A percentile compares a stretch with the other conserved stretches of the same genome.
phyloP scores from a whole-genome alignment of 2,113 vertebrate genomes.

The Albula goreensis region DNA sequence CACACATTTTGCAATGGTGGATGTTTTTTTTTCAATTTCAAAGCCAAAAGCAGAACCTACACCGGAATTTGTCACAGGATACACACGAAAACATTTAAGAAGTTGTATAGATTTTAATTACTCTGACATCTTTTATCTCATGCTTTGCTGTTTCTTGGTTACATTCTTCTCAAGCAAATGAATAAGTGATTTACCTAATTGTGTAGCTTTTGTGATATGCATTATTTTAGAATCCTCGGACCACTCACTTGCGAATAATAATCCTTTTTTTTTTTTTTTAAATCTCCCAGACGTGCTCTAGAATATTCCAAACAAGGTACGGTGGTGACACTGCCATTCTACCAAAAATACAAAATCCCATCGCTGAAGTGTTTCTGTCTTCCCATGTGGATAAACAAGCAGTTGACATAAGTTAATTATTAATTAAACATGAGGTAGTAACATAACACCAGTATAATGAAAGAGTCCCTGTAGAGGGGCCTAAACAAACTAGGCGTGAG shows the following conservation, averaged over 20 bases:
- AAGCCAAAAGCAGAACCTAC: conserved; percentile 29
- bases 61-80: conserved; percentile 12
- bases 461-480: conserved; percentile 59
- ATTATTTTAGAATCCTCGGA: not conserved
- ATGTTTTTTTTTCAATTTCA: conserved; percentile 64
- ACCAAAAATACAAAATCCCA: conserved; percentile 27
- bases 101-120: conserved; percentile 11
- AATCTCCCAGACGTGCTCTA: not conserved
- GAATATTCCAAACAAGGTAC: conserved; percentile 18
- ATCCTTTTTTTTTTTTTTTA: not conserved
- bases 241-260: not conserved
- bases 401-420: conserved; percentile 72
- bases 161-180: not conserved
- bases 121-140: conserved; percentile 23
- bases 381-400: conserved; percentile 62
- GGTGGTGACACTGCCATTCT: conserved; percentile 23
- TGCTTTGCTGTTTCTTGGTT: not conserved
- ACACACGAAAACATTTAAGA: conserved; percentile 8
- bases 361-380: conserved; percentile 21
- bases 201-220: not conserved
- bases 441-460: conserved; percentile 50
- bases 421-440: conserved; percentile 72
- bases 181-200: not conserved
- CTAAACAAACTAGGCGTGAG: conserved; percentile 67
- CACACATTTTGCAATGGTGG: conserved; percentile 55